Percentiles rank a stretch among this genome's conserved stretches.
Evolutionary conservation across 2,888 invertebrate genomes (phyloP).

Genomic region (Drosophila bunnanda): DNA sequence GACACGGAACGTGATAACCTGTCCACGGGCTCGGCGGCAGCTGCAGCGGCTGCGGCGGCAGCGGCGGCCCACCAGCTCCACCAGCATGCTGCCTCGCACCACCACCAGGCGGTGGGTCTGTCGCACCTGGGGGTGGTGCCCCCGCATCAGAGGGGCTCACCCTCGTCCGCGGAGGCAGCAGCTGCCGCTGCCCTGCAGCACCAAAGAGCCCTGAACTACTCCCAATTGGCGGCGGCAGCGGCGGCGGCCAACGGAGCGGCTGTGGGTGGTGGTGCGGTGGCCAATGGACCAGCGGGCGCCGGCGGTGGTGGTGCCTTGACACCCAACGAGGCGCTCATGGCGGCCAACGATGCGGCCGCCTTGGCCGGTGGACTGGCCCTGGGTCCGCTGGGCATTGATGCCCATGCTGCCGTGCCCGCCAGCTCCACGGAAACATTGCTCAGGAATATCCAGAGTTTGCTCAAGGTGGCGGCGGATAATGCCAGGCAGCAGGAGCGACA

Average conservation of each 20-base stretch:
- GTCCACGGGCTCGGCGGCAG: slow-evolving; percentile 81
- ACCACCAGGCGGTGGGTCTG: slow-evolving; percentile 66
- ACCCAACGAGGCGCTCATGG: slow-evolving; percentile 81
- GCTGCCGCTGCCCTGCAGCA: slow-evolving; percentile 85
- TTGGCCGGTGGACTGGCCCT: slow-evolving; percentile 81
- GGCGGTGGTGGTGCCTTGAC: slow-evolving; percentile 80
- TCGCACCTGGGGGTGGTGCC: slow-evolving; percentile 65
- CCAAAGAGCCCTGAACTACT: slow-evolving; percentile 92
- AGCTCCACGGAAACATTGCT: slow-evolving; percentile 95
- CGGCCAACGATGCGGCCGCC: slow-evolving; percentile 82
- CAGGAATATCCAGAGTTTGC: slow-evolving; percentile 96
- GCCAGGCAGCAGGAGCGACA: slow-evolving; percentile 98
- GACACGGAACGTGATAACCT: slow-evolving; percentile 84
- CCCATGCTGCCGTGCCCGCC: slow-evolving; percentile 77
- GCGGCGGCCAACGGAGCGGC: slow-evolving; percentile 85
- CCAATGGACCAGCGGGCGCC: slow-evolving; percentile 65
- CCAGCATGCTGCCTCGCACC: slow-evolving; percentile 71
- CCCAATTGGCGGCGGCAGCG: slow-evolving; percentile 89
- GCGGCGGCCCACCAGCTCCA: slow-evolving; percentile 78
- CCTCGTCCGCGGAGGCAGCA: slow-evolving; percentile 70
- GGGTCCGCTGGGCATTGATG: slow-evolving; percentile 83
- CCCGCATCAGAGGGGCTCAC: slow-evolving; percentile 60
- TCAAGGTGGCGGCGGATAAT: slow-evolving; percentile 99
- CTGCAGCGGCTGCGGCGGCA: slow-evolving; percentile 70
- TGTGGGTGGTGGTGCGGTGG: slow-evolving; percentile 79